phyloP scores from a whole-genome alignment of 92 coral and sea anemone species.

The Porites divaricata region DNA sequence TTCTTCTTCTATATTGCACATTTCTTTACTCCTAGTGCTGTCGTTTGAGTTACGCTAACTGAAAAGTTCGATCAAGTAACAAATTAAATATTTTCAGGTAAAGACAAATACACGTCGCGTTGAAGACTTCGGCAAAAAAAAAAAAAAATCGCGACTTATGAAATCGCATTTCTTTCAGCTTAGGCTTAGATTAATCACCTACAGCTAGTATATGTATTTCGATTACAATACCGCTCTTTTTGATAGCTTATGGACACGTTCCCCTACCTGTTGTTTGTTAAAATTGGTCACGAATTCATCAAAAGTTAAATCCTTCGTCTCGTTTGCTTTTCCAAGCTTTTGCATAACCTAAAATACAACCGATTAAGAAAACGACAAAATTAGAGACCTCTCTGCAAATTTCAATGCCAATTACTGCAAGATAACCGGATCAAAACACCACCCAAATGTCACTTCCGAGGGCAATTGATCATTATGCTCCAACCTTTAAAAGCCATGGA shows the following conservation, averaged over 20 bases:
- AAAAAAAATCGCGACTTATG: too few species aligned
- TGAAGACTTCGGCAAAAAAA: too few species aligned
- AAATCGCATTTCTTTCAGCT: too few species aligned
- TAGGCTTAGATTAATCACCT: too few species aligned
- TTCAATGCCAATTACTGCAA: background rate
- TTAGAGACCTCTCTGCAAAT: background rate
- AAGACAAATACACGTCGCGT: too few species aligned
- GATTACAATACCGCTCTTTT: background rate
- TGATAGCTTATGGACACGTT: background rate
- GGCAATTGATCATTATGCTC: background rate
- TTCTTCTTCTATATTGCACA: too few species aligned
- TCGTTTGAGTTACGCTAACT: too few species aligned
- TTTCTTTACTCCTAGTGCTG: too few species aligned
- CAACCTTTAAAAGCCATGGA: background rate
- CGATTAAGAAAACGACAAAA: background rate
- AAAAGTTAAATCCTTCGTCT: slow-evolving; percentile 95
- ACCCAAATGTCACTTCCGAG: background rate
- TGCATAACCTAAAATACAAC: slow-evolving; percentile 80
- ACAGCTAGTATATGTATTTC: too few species aligned
- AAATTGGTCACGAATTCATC: slow-evolving; percentile 96
- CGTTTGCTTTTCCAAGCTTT: slow-evolving; percentile 97
- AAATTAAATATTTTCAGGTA: too few species aligned
- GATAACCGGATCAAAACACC: slow-evolving; percentile 10
- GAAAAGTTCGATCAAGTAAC: too few species aligned
- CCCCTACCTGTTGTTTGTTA: slow-evolving; percentile 94